Percentiles rank a stretch among this genome's conserved stretches.
These are phyloP conservation scores for Potorous gilbertii DNA, from an alignment of 2,797 vertebrate species.

Conservation along the genomic window DNA sequence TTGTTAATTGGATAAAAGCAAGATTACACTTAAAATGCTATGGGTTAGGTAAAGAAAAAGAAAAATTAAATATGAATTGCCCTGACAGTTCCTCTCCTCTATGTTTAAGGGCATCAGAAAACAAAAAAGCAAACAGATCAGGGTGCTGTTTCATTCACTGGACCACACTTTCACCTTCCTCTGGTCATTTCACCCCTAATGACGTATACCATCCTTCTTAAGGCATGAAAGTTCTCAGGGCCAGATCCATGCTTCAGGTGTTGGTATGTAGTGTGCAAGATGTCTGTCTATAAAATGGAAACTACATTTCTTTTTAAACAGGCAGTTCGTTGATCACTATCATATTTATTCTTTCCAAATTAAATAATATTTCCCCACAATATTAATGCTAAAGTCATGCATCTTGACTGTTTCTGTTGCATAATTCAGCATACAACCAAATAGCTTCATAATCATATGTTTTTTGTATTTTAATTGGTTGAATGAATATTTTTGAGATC, in stretches of 20 bases:
- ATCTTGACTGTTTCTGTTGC: conserved; percentile 20
- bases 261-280: not conserved
- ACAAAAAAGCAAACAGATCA: conserved; percentile 3
- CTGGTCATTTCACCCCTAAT: conserved; percentile 16
- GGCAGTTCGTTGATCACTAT: conserved; percentile 21
- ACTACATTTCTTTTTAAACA: conserved; percentile 45
- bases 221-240: conserved; percentile 65
- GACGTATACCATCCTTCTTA: conserved; percentile 25
- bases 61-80: conserved; percentile 45
- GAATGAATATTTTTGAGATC: conserved; percentile 25
- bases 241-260: conserved; percentile 30
- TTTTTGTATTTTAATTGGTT: not conserved
- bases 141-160: conserved; percentile 18
- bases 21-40: conserved; percentile 55
- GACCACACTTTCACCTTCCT: conserved; percentile 18
- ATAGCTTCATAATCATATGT: conserved; percentile 14
- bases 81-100: conserved; percentile 11
- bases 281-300: conserved; percentile 11
- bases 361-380: conserved; percentile 11
- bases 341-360: conserved; percentile 13
- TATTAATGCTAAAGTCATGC: conserved; percentile 12
- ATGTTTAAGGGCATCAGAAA: conserved; percentile 3
- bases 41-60: conserved; percentile 42
- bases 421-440: conserved; percentile 39
- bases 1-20: conserved; percentile 66